Evolutionary conservation across 1,140 invertebrate genomes (phyloP), one percentile per base, ranked within the genome.

Genomic region (Physella acuta): DNA sequence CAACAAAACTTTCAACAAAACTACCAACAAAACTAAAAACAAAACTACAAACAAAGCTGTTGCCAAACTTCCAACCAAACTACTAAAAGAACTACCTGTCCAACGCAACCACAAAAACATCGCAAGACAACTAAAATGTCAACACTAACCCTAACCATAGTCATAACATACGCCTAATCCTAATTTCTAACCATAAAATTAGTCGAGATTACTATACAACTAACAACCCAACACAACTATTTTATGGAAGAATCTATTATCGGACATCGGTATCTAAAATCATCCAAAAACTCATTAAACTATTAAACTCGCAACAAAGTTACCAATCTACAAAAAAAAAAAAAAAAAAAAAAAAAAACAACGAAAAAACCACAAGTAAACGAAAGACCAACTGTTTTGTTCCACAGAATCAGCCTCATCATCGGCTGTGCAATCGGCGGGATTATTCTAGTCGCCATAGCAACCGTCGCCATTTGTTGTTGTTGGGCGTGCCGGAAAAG

Each of bases 351-450:
- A 26, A 8, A 17, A 14, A 17, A 14, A 11, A 14, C 24, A 8
- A 56, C 26, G 24, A 14, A 56, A 11, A 56, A 14, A 28, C 26
- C 11, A n/a, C 8, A 8, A n/a, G 8, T 11, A 14, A 8, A 14
- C 8, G 11, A 56, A 8, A 56, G 5, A 17, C 33, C 24, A 14
- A 8, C 16, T 28, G 26, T 60, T 60, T 33, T 5, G 26, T 30
- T 28, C 31, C 31, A 31, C 58, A 64, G 62, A 2, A 31, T 64
- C 30, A 64, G 28, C 33, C 62, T 64, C 3, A 30, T 64, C 14
- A 26, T 53, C 5, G 62, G 62, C 11, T 26, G 24, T 20, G 44
- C 44, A 17, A 26, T 64, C n/a, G 62, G 62, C 16, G 62, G 62
- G 14, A 16, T 53, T 17, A 2, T 64, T 3, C 17, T 52, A 17